Base-by-base conservation (phyloP, 2,888 invertebrate genomes). In the Tryphoninae sp. region DNA sequence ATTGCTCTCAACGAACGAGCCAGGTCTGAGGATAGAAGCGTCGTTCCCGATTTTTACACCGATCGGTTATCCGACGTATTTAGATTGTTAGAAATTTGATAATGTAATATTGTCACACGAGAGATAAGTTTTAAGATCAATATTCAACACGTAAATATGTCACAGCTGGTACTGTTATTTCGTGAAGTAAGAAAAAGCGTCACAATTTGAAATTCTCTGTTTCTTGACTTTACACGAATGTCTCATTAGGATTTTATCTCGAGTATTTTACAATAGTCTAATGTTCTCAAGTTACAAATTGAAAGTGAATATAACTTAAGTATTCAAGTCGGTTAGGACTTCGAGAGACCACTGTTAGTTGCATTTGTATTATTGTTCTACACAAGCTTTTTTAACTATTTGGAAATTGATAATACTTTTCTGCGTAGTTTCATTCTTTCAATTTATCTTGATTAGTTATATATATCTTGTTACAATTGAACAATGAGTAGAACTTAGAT, bases 1-100 rank as follows among this genome's bases (percentile, higher is more conserved):
- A 88, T 92, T 22, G 85, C 89, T 23, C 94, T 94, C 93, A 92
- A 92, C 42, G 83, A 86, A 89, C 49, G 64, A 59, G 2, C 72
- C 16, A 26, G 73, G 45, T 11, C 45, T 80, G n/a, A 86, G 84
- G 11, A 86, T 89, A 11, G 79, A 86, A 61, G 87, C 2, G 87
- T 92, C 13, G 86, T 93, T 55, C 93, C 93, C 1, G 91, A 93
- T 78, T 92, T 88, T 83, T 93, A 92, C 78, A 86, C 92, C 1
- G 87, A 92, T n/a, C 87, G 89, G 62, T 86, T 93, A 4, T 91
- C 90, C 2, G 92, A 92, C 82, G 85, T 93, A 6, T 62, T 85
- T 45, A 69, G 55, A 82, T 80, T 80, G 26, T 65, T 82, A 33
- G 53, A 80, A 9, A 59, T 73, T 49, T 82, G 19, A 80, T 55